A percentile compares a stretch with the other conserved stretches of the same genome.
These are phyloP conservation scores for Zoanthus sociatus DNA, from an alignment of 92 coral and sea anemone species.

Conservation along the genomic window DNA sequence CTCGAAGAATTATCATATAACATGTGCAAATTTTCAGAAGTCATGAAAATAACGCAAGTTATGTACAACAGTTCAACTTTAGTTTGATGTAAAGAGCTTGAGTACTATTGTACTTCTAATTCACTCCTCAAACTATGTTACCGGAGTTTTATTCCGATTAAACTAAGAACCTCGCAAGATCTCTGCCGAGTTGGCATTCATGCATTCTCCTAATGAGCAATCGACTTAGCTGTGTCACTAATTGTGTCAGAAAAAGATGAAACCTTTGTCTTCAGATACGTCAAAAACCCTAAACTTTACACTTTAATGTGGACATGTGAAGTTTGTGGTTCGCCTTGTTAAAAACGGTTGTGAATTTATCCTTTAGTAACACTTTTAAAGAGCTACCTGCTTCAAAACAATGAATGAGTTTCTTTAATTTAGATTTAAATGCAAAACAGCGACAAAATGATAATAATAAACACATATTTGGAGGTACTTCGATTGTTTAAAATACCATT, in stretches of 20 bases:
- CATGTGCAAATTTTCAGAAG: constrained; percentile 39
- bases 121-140: constrained; percentile 5
- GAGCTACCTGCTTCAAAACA: constrained; percentile 69
- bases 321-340: neutral
- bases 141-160: neutral
- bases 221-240: neutral
- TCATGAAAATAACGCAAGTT: constrained; percentile 10
- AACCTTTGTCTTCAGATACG: neutral
- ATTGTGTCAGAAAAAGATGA: neutral
- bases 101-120: neutral
- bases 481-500: constrained; percentile 73
- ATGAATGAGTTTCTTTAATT: constrained; percentile 68
- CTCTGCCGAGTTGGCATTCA: neutral
- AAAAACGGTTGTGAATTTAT: neutral
- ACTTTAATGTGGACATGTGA: constrained; percentile 1
- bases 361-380: constrained; percentile 15
- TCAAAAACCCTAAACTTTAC: neutral
- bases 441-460: constrained; percentile 64
- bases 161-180: neutral
- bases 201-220: neutral
- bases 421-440: constrained; percentile 79
- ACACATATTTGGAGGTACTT: constrained; percentile 67
- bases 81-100: neutral
- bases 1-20: constrained; percentile 31
- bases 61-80: constrained; percentile 2